phyloP scores from a whole-genome alignment of 1,140 invertebrate species.

The Aradophagus sp. region DNA sequence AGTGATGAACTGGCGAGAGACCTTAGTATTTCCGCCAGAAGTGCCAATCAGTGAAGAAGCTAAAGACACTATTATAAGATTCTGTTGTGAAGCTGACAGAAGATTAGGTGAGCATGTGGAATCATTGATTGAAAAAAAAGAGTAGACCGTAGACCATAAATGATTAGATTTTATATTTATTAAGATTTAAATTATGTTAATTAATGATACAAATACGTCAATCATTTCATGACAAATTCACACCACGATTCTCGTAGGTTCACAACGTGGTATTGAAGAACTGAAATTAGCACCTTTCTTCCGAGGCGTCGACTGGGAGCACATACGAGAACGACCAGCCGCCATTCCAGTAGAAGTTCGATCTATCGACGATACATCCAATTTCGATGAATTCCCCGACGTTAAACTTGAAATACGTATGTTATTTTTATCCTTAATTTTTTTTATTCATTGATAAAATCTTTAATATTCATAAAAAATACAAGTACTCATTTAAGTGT shows the following conservation, averaged over 20 bases:
- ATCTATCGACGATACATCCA: constrained; percentile 98
- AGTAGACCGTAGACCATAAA: too few species aligned
- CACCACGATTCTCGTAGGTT: constrained; percentile 75
- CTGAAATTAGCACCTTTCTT: constrained; percentile 91
- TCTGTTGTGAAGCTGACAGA: constrained; percentile 96
- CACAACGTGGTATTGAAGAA: constrained; percentile 91
- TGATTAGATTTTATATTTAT: too few species aligned
- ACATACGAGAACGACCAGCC: constrained; percentile 96
- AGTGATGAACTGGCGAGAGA: constrained; percentile 99
- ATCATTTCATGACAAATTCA: too few species aligned
- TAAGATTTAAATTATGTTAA: too few species aligned
- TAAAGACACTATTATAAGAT: constrained; percentile 88
- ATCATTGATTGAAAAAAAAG: too few species aligned
- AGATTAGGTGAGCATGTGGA: constrained; percentile 73
- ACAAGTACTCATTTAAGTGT: too few species aligned
- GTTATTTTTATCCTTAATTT: too few species aligned
- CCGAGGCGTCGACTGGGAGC: constrained; percentile 95
- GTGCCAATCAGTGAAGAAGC: constrained; percentile 98
- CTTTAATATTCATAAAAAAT: too few species aligned
- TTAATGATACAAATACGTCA: too few species aligned
- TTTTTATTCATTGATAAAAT: too few species aligned
- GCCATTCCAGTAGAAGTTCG: constrained; percentile 96
- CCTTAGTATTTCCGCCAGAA: constrained; percentile 98
- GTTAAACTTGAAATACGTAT: constrained; percentile 98
- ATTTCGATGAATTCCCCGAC: constrained; percentile 99